Conservation (phyloP, 2,113 vertebrate species). For the Xenus cinereus region DNA sequence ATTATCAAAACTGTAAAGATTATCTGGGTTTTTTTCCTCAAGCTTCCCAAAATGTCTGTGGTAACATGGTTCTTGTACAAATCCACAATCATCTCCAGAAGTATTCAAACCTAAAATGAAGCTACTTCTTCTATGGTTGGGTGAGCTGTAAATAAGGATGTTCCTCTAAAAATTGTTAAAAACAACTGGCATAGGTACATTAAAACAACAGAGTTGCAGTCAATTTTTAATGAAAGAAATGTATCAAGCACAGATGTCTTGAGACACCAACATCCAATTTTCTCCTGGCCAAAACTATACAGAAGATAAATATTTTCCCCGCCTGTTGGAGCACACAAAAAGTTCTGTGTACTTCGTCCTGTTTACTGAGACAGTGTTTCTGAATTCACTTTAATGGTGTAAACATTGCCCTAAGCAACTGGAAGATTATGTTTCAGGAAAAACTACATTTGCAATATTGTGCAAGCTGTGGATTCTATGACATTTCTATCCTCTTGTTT, state of each 20-base stretch:
- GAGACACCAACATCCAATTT: conserved; percentile 29
- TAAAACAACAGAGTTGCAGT: conserved; percentile 19
- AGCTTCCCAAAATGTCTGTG: conserved; percentile 4
- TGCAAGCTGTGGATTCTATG: background rate
- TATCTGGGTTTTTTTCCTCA: background rate
- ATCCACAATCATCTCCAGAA: background rate
- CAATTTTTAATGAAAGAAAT: conserved; percentile 2
- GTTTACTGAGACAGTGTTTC: conserved; percentile 45
- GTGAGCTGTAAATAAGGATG: background rate
- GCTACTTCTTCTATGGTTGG: background rate
- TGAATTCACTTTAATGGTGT: background rate
- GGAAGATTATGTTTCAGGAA: background rate
- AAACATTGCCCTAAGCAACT: conserved; percentile 39
- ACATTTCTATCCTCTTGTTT: background rate
- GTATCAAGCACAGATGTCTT: conserved; percentile 47
- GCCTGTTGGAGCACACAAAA: conserved; percentile 9
- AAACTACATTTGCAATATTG: background rate
- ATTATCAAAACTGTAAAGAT: conserved; percentile 23
- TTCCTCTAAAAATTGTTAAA: conserved; percentile 4
- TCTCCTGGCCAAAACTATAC: conserved; percentile 33
- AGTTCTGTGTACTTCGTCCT: conserved; percentile 28
- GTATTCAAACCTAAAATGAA: conserved; percentile 23
- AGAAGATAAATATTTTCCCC: conserved; percentile 42
- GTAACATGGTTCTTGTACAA: background rate
- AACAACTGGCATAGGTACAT: background rate